Evolutionary conservation across 2,113 vertebrate genomes (phyloP).

Genomic region (Nannobrachium achirus): DNA sequence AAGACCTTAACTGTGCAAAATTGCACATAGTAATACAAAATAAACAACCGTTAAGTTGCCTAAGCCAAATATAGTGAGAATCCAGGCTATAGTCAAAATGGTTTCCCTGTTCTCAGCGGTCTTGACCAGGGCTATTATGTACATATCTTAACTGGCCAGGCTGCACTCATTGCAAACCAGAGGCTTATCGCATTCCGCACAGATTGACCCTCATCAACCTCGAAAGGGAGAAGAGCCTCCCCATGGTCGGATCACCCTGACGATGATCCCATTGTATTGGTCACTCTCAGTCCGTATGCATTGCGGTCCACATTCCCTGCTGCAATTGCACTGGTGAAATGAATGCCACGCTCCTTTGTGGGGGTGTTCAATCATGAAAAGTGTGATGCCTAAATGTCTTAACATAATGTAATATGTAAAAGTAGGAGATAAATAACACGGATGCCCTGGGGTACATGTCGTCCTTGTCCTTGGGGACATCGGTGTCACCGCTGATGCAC

Average conservation of each 20-base stretch:
- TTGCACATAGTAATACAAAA: too few relatives aligned
- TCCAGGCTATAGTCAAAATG: conserved; percentile 8
- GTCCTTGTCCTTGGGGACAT: conserved; percentile 35
- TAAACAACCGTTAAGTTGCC: not conserved
- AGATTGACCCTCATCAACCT: conserved; percentile 46
- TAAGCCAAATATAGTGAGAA: conserved; percentile 34
- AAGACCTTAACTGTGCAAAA: too few relatives aligned
- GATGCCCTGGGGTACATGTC: conserved; percentile 38
- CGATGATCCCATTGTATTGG: conserved; percentile 10
- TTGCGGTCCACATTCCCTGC: not conserved
- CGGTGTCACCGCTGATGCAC: conserved; percentile 2
- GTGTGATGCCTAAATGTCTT: conserved; percentile 13
- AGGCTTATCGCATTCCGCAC: conserved; percentile 39
- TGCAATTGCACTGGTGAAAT: conserved; percentile 42
- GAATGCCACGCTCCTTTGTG: conserved; percentile 1
- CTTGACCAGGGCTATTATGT: conserved; percentile 27
- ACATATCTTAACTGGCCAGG: conserved; percentile 36
- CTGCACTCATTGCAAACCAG: conserved; percentile 42
- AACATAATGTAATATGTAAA: too few relatives aligned
- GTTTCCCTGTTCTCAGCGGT: not conserved
- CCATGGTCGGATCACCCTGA: conserved; percentile 37
- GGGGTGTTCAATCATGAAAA: conserved; percentile 21
- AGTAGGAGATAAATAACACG: conserved; percentile 27
- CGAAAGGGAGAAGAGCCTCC: conserved; percentile 41
- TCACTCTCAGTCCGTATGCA: too few relatives aligned